These are phyloP conservation scores for Leptopilina syphax DNA, from an alignment of 2,888 invertebrate genomes.

Conservation along the genomic window DNA sequence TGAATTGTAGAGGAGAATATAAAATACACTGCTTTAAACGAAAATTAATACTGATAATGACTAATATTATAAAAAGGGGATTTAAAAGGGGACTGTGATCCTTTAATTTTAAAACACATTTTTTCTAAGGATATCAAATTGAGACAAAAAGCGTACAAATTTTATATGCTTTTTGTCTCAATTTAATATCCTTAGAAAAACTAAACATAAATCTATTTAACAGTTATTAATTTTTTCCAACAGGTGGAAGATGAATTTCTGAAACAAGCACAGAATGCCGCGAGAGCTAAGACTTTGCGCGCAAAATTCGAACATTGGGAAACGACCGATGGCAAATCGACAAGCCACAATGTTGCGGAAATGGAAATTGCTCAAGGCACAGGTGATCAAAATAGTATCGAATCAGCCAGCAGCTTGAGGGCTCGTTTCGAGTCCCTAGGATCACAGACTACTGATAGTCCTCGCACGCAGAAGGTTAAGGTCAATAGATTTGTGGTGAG, in stretches of 20 bases:
- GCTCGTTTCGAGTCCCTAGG: conserved; percentile 93
- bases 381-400: conserved; percentile 87
- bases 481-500: conserved; percentile 96
- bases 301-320: conserved; percentile 95
- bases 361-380: conserved; percentile 78
- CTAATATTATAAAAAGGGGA: too few species aligned
- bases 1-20: too few species aligned
- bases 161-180: not conserved
- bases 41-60: too few species aligned
- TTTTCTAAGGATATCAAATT: too few species aligned
- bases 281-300: conserved; percentile 89
- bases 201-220: not conserved
- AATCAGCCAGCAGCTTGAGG: conserved; percentile 90
- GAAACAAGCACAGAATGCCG: conserved; percentile 87
- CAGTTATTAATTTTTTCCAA: conserved; percentile 8
- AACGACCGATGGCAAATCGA: conserved; percentile 78
- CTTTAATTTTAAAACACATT: too few species aligned
- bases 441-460: conserved; percentile 78
- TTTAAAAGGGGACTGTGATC: too few species aligned
- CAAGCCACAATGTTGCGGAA: conserved; percentile 73
- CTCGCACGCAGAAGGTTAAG: conserved; percentile 80
- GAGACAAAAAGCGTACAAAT: too few species aligned
- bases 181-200: conserved; percentile 50
- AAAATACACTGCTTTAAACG: too few species aligned
- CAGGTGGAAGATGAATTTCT: conserved; percentile 83